Conservation (phyloP, 2,797 vertebrate species). For the Anisognathus igniventris region DNA sequence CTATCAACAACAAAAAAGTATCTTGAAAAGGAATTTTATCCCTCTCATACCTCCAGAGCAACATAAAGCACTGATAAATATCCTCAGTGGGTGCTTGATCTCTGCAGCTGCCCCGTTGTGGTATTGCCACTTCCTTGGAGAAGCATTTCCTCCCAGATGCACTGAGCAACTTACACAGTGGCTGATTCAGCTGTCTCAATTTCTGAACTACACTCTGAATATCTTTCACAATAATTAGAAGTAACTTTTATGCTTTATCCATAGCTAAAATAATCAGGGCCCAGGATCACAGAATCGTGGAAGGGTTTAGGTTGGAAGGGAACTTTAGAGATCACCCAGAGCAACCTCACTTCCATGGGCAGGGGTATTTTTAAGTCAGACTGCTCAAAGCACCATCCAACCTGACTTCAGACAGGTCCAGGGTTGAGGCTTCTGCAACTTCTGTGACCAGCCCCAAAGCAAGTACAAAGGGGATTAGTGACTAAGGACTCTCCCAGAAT, state of each 20-base stretch:
- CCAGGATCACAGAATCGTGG: neutral
- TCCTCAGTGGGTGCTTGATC: neutral
- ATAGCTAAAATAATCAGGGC: neutral
- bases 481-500: neutral
- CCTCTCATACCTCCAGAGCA: neutral
- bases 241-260: neutral
- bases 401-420: neutral
- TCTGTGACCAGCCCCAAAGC: neutral
- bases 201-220: neutral
- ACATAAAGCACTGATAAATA: neutral
- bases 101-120: neutral
- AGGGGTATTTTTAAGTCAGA: neutral
- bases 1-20: neutral
- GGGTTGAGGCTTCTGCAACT: neutral
- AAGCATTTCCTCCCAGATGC: neutral
- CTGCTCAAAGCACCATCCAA: neutral
- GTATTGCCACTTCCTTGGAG: neutral
- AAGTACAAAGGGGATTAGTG: neutral
- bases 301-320: neutral
- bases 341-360: neutral
- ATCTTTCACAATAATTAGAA: neutral
- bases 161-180: neutral
- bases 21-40: neutral
- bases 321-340: neutral
- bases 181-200: neutral